Base-by-base conservation (phyloP, 2,797 vertebrate species). In the Hapalemur alaotrensis region DNA sequence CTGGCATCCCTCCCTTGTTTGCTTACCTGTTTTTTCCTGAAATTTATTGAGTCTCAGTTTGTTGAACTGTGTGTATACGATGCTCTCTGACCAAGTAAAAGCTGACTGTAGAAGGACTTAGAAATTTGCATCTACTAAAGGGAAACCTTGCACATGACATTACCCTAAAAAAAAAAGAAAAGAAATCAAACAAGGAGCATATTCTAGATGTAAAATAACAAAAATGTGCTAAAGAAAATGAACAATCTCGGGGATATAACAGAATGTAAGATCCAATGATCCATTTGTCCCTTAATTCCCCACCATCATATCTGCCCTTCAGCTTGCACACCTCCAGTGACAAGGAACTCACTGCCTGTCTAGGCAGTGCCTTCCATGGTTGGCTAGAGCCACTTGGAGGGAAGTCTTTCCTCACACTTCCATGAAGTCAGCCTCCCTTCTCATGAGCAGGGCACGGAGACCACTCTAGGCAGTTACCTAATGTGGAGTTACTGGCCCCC, bases 81-180 rank as follows among this genome's bases (percentile, higher is more conserved):
- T 67, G 43, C 50, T 96, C 90, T 92, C 41, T 85, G 65, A 20
- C 69, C 72, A 75, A 91, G 73, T 72, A 46, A 91, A 91, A 91
- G 50, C 8, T 67, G 90, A 61, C 46, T 81, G 50, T 59, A 32
- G 41, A 86, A 91, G 48, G 61, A 78, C 75, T 81, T 72, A 14
- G 65, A 76, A 75, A 76, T 67, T 80, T 84, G 46, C 35, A 50
- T 79, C 83, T 65, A 32, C 67, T 78, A 22, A 18, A 70, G 7
- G 48, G 69, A 72, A 85, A 63, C 2, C 15, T 83, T 23, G 30
- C 61, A 18, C 5, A 18, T 88, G 59, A 41, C 20, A 48, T 76
- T 87, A 81, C 57, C 59, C 14, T 79, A 7, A 1, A 38, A 57
- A 78, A 81, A 69, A 41, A 43, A 76, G 35, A n/a, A 18, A 13